Conservation (phyloP, 2,113 vertebrate species). For the Mobula birostris region DNA sequence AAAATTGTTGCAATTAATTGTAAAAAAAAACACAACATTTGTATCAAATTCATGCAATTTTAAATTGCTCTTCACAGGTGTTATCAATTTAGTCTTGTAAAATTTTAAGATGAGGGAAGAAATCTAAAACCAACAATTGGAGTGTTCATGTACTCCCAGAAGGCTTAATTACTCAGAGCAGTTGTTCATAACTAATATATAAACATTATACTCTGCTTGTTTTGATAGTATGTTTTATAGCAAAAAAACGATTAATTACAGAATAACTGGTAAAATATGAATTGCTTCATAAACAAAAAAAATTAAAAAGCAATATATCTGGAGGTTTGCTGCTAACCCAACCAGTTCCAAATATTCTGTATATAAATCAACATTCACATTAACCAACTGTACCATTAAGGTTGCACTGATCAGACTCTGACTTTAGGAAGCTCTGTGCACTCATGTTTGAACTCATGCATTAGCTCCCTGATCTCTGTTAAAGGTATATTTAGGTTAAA, state of each 20-base stretch:
- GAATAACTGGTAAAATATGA: neutral
- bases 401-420: neutral
- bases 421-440: neutral
- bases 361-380: conserved; percentile 12
- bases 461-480: neutral
- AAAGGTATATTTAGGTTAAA: neutral
- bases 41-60: neutral
- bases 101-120: conserved; percentile 9
- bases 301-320: neutral
- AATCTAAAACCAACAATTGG: neutral
- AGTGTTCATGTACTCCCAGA: neutral
- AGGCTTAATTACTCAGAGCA: neutral
- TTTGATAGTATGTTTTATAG: neutral
- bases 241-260: conserved; percentile 28
- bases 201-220: neutral
- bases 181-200: conserved; percentile 25
- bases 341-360: neutral
- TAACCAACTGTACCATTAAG: neutral
- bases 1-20: neutral
- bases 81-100: neutral
- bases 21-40: neutral
- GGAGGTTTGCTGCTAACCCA: neutral
- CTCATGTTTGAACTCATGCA: neutral
- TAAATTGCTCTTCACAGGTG: neutral
- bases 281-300: neutral